These are phyloP conservation scores for Tortricodes alternella DNA, from an alignment of 2,888 invertebrate species.

Conservation along the genomic window DNA sequence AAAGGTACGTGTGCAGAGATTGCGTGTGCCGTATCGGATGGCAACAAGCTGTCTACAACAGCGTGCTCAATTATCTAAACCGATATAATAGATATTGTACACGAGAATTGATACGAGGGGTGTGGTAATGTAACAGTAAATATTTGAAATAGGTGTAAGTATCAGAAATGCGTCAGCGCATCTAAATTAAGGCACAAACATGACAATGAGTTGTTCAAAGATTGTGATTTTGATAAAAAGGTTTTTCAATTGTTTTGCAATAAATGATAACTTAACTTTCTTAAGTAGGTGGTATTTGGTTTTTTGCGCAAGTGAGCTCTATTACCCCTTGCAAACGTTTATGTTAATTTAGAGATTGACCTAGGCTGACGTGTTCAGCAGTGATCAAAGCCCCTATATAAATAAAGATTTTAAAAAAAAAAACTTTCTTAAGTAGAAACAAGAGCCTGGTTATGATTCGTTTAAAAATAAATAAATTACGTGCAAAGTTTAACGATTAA, in stretches of 20 bases:
- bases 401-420: no score
- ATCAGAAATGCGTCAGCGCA: constrained; percentile 9
- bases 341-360: no score
- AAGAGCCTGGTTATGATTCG: no score
- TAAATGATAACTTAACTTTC: no score
- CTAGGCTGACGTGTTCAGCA: no score
- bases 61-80: constrained; percentile 50
- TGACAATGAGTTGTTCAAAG: neutral
- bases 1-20: constrained; percentile 31
- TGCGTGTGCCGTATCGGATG: constrained; percentile 41
- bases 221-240: neutral
- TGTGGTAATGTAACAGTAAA: constrained; percentile 25
- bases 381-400: no score
- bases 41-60: constrained; percentile 63
- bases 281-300: no score
- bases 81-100: constrained; percentile 13
- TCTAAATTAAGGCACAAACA: neutral
- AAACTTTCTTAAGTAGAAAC: no score
- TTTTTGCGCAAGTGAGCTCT: no score
- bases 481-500: no score
- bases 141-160: constrained; percentile 16
- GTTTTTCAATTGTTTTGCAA: neutral
- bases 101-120: constrained; percentile 5
- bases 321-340: no score
- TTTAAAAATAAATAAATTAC: no score